Base-by-base conservation (phyloP, 1,140 invertebrate genomes). In the Drosophila suzukii region DNA sequence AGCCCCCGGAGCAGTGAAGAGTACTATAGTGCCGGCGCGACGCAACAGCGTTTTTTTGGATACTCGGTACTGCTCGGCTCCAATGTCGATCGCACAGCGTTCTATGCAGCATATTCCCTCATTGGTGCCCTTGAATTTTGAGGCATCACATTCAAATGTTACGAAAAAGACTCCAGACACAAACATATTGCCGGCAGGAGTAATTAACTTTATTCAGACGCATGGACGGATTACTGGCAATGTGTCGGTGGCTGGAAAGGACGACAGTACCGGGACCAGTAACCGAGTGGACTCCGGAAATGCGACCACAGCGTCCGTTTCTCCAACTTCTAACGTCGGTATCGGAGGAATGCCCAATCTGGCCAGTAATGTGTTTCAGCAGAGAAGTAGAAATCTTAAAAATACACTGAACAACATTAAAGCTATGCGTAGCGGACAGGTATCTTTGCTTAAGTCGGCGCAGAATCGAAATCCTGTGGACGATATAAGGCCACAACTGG, bases 321-420 rank as follows among this genome's bases (percentile, higher is more conserved):
- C 49, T 7, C 60, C 49, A 8, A 15, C 24, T 15, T 24, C 20
- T 2, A 54, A 30, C 36, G 11, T 12, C 13, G 27, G 39, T 60
- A 58, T 12, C 30, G n/a, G 15, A 24, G 56, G 77, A 17, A 44
- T 76, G 36, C 58, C 68, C 10, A 83, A 88, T 60, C 34, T 74
- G 4, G 61, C 79, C 3, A 91, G 56, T n/a, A 89, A 56, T 27
- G 58, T 91, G 6, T 24, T 89, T n/a, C 90, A 85, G 50, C 90
- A 91, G 24, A 90, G 90, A 65, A 76, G 81, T 2, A 82, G 84
- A 32, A 91, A 91, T 73, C 75, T 91, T 6, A 91, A 90, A 41
- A 89, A 81, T 15, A 61, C 90, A 1, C 27, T 90, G 4, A 91
- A 76, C 44, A 91, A 91, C 13, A 90, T 85, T 12, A 86, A 72